Base-by-base conservation (phyloP, 1,140 invertebrate genomes). In the Tetragnatha versicolor region DNA sequence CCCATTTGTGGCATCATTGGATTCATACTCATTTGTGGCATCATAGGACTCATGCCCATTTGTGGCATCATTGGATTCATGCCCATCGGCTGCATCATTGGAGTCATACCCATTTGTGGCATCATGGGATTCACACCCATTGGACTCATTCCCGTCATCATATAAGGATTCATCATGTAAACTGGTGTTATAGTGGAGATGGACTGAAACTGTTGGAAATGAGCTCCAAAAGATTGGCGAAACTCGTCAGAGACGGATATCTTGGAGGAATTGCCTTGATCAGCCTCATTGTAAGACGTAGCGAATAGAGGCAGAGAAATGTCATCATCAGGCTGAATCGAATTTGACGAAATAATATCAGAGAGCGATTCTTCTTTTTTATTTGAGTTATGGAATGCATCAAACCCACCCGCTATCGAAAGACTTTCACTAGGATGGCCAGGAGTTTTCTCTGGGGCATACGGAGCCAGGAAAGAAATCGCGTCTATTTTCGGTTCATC, bases 11-110 rank as follows among this genome's bases (percentile, higher is more conserved):
- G 27, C 14, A 69, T 35, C 17, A 29, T 17, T 1, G 37, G 63
- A 14, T n/a, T 3, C 9, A 20, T 42, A 45, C 25, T 27, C 3
- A 2, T 27, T 22, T 55, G 7, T 17, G 55, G 37, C 58, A 75
- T 63, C 70, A 75, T 61, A 33, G 70, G 2, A 35, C 42, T 49
- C 70, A 61, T 61, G 4, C 63, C 42, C 70, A 61, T 47, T 35
- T 51, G 47, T 4, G n/a, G 53, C 25, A 73, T 20, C 25, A 61
- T 55, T 14, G 22, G 35, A 35, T 31, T 17, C 55, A 75, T 35
- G 20, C 45, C 39, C 58, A 75, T 75, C 10, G 61, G 58, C 29
- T 53, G 66, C 17, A 55, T 27, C 20, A 35, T 20, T n/a, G 25
- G 4, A 7, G 14, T 1, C 39, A 45, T 31, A 1, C n/a, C 4